Evolutionary conservation across 2,113 vertebrate species (phyloP).

Genomic region (Dromaius novaehollandiae): DNA sequence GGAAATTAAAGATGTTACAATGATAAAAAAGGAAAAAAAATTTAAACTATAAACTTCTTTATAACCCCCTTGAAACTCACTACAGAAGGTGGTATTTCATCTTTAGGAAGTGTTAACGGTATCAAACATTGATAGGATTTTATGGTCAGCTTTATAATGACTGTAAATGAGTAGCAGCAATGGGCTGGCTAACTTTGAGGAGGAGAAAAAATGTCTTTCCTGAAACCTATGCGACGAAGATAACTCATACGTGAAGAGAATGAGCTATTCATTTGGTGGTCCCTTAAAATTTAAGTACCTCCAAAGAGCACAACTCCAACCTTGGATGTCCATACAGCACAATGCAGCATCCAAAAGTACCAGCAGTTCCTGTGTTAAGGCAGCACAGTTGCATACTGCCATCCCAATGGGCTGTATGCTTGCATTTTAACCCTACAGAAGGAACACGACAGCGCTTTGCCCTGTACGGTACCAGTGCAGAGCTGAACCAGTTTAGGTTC

Average conservation of each 20-base stretch:
- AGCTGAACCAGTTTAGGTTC: accelerated
- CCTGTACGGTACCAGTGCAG: too few species aligned
- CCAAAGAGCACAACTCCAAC: background rate
- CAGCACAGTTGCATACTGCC: background rate
- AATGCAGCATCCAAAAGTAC: background rate
- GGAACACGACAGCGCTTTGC: background rate
- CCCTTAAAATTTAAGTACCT: background rate
- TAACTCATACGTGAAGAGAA: background rate
- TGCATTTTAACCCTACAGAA: background rate
- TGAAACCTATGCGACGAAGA: background rate
- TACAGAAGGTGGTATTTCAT: background rate
- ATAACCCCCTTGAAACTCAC: background rate
- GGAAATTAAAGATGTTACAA: background rate
- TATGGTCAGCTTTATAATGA: slow-evolving; percentile 14
- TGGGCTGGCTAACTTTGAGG: background rate
- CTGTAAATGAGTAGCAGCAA: background rate
- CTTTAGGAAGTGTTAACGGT: background rate
- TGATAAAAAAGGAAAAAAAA: background rate
- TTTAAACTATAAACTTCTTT: background rate
- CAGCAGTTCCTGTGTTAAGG: background rate
- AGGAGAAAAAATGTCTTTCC: background rate
- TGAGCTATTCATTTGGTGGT: background rate
- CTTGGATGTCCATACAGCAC: background rate
- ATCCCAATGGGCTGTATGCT: accelerated
- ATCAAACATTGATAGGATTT: background rate